phyloP scores from a whole-genome alignment of 2,113 vertebrate genomes.

The Seriola aureovittata region DNA sequence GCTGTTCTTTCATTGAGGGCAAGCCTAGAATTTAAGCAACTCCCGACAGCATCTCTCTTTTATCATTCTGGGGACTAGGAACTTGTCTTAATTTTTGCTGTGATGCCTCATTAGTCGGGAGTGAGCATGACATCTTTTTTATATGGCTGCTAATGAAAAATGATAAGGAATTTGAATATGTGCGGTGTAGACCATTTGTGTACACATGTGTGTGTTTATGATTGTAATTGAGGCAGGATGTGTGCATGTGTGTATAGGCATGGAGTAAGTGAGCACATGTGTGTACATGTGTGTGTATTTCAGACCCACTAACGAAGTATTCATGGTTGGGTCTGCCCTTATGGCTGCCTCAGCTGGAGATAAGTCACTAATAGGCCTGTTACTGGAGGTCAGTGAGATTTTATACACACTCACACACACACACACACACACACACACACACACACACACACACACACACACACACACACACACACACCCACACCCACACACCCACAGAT shows the following conservation, averaged over 20 bases:
- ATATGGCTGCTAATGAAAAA: conserved; percentile 25
- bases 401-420: conserved; percentile 38
- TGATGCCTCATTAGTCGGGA: conserved; percentile 26
- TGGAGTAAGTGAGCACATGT: background rate
- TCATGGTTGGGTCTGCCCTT: conserved; percentile 30
- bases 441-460: conserved; percentile 23
- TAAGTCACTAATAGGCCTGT: conserved; percentile 69
- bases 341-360: conserved; percentile 59
- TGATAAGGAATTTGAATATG: background rate
- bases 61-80: background rate
- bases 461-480: conserved; percentile 16
- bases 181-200: background rate
- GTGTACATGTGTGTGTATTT: conserved; percentile 2
- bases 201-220: background rate
- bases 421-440: conserved; percentile 36
- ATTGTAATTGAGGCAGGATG: background rate
- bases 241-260: background rate
- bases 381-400: conserved; percentile 62
- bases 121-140: conserved; percentile 16
- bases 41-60: background rate
- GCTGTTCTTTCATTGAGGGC: background rate
- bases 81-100: background rate
- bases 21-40: background rate
- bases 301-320: conserved; percentile 24
- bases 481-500: conserved; percentile 45